Percentiles rank a stretch among this genome's conserved stretches.
phyloP scores from a whole-genome alignment of 2,888 invertebrate species.

The Caenorhabditis sp. region DNA sequence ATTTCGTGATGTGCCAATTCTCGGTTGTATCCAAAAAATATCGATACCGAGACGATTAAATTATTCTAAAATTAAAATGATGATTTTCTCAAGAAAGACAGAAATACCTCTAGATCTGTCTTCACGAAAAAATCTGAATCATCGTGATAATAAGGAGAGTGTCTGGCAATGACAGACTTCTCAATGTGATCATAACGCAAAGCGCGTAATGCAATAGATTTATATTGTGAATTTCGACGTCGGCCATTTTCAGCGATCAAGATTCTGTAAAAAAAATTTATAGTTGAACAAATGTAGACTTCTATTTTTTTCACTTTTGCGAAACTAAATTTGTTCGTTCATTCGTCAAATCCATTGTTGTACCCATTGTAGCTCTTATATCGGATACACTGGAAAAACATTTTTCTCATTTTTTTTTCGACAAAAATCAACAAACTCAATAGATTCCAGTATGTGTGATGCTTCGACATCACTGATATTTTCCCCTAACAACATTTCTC shows the following conservation, averaged over 20 bases:
- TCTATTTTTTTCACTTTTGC: background rate
- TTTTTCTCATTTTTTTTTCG: background rate
- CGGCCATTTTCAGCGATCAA: slow-evolving; percentile 37
- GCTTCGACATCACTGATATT: background rate
- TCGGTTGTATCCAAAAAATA: slow-evolving; percentile 54
- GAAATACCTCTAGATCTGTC: background rate
- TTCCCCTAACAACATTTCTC: background rate
- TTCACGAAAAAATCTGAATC: background rate
- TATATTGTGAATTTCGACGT: slow-evolving; percentile 48
- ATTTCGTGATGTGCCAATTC: slow-evolving; percentile 48
- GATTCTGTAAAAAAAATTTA: too few relatives aligned
- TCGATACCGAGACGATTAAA: slow-evolving; percentile 44
- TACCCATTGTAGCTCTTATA: background rate
- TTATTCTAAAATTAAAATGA: slow-evolving; percentile 45
- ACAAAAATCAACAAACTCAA: slow-evolving; percentile 17
- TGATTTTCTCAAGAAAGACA: too few relatives aligned
- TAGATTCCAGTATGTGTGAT: background rate
- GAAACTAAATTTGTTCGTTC: background rate
- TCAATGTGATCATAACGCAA: slow-evolving; percentile 46
- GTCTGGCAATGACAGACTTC: slow-evolving; percentile 15
- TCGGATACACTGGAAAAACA: slow-evolving; percentile 18
- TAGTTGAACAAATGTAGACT: slow-evolving; percentile 2
- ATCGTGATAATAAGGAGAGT: slow-evolving; percentile 13
- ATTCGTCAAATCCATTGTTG: too few relatives aligned
- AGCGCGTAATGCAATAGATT: slow-evolving; percentile 46